Base-by-base conservation (phyloP, 2,113 vertebrate genomes). In the Excalfactoria chinensis region DNA sequence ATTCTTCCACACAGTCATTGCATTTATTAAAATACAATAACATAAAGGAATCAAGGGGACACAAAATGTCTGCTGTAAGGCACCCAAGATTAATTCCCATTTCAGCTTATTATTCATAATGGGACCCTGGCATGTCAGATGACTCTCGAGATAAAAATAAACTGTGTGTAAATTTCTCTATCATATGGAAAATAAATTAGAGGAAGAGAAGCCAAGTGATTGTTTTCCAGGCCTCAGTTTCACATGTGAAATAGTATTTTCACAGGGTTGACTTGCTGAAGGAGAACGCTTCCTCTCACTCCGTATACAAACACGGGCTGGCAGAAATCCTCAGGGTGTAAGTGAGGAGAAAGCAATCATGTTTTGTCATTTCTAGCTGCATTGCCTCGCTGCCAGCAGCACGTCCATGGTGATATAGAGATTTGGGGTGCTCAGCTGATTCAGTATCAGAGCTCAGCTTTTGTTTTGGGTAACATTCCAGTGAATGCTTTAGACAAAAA, bases 191-290 rank as follows among this genome's bases (percentile, higher is more conserved):
- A 93, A 92, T 51, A 73, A 86, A 91, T 95, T 93, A 94, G 78
- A 74, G 74, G 49, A 76, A 66, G 34, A 25, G 37, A 63, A 91
- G 85, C 89, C 89, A 89, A 94, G 67, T 23, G 75, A 91, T 96
- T 96, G 91, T 94, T 94, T 96, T 88, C 32, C 59, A 89, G 79
- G 41, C 81, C 88, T 74, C 55, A 58, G 90, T 92, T 92, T 90
- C 89, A 86, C 91, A 84, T 86, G 93, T 73, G 93, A 96, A 97
- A 95, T 90, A 79, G 88, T 94, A 72, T 75, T 96, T 87, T 96
- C 96, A 95, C 84, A 93, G 84, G 76, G 77, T 73, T 74, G 48
- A 78, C 21, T 83, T 46, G 46, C 74, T 81, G 75, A 91, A 72
- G 72, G 77, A 88, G 79, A 84, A 93, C 62, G 70, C 77, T 67